A percentile compares a stretch with the other conserved stretches of the same genome.
Evolutionary conservation across 2,888 invertebrate species (phyloP).

Genomic region (Gari tellinella): DNA sequence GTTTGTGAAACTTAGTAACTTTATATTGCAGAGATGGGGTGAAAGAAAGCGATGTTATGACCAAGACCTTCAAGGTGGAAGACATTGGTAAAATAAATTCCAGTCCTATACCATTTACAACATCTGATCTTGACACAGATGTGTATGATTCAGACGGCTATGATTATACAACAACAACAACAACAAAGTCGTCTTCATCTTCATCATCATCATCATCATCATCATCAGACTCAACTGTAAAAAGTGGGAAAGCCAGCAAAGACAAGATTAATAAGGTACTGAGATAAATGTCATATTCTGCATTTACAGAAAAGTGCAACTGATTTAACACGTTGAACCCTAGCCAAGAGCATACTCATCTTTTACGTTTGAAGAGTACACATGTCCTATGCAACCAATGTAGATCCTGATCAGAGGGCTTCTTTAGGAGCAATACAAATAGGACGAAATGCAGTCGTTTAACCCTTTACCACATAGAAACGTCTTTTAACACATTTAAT

Average conservation of each 20-base stretch:
- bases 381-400: too few relatives aligned
- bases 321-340: too few relatives aligned
- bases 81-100: conserved; percentile 68
- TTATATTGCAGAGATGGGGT: conserved; percentile 81
- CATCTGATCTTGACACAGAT: conserved; percentile 64
- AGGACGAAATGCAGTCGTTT: too few relatives aligned
- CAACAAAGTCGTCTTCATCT: conserved; percentile 54
- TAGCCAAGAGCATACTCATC: too few relatives aligned
- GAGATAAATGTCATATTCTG: too few relatives aligned
- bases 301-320: too few relatives aligned
- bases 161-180: conserved; percentile 63
- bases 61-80: conserved; percentile 82
- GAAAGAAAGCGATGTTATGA: conserved; percentile 83
- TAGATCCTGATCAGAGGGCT: too few relatives aligned
- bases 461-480: too few relatives aligned
- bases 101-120: conserved; percentile 39
- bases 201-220: conserved; percentile 42
- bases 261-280: conserved; percentile 41
- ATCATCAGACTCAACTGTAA: conserved; percentile 39
- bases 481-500: too few relatives aligned
- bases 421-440: too few relatives aligned
- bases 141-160: conserved; percentile 62
- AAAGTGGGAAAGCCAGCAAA: conserved; percentile 31
- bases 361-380: too few relatives aligned
- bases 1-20: too few relatives aligned